Percentiles rank a stretch among this genome's conserved stretches.
Evolutionary conservation across 2,888 invertebrate species (phyloP).

Genomic region (Boloria selene): DNA sequence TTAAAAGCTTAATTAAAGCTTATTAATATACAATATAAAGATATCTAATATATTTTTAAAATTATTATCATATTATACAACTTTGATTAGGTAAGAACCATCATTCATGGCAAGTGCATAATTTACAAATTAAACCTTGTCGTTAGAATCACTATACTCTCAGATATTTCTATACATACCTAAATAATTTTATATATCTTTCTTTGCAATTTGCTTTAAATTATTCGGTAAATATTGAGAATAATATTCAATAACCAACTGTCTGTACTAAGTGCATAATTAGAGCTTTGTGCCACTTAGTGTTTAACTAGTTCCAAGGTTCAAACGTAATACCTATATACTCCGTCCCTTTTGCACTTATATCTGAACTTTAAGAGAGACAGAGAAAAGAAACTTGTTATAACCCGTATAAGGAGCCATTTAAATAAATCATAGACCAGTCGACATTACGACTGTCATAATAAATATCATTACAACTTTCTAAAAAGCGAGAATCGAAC

Average conservation of each 20-base stretch:
- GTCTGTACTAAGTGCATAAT: constrained; percentile 21
- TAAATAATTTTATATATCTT: too few relatives aligned
- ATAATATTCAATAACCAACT: constrained; percentile 25
- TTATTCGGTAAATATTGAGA: not conserved
- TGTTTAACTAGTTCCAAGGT: constrained; percentile 28
- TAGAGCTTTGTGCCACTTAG: constrained; percentile 31
- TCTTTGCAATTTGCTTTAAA: too few relatives aligned
- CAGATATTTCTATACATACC: too few relatives aligned
- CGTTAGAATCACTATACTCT: too few relatives aligned
- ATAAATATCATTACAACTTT: constrained; percentile 52
- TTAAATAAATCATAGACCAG: constrained; percentile 48
- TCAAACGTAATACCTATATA: constrained; percentile 17
- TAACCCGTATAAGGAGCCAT: constrained; percentile 40
- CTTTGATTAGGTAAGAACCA: too few relatives aligned
- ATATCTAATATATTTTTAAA: too few relatives aligned
- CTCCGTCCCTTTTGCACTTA: constrained; percentile 2
- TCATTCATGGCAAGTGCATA: too few relatives aligned
- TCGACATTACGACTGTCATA: constrained; percentile 46
- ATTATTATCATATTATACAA: too few relatives aligned
- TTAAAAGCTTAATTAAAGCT: too few relatives aligned
- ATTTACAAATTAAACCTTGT: too few relatives aligned
- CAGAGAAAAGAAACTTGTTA: constrained; percentile 33
- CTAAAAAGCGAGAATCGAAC: constrained; percentile 51
- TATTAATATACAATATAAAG: too few relatives aligned
- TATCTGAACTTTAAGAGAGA: constrained; percentile 7